Evolutionary conservation across 37 sponge, comb jelly and placozoan species (phyloP).

Genomic region (Cliona cf. orientalis): DNA sequence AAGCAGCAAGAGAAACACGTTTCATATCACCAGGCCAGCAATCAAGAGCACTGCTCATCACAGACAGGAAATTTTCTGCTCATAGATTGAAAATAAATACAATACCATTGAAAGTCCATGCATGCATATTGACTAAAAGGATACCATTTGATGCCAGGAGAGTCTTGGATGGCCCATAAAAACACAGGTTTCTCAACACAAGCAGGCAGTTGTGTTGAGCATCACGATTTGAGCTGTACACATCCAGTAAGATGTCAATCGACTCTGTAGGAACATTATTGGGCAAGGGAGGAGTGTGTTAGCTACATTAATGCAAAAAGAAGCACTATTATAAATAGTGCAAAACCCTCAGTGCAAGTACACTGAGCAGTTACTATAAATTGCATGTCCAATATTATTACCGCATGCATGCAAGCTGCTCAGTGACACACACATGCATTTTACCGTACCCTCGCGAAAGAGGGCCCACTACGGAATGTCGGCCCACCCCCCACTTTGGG

Average conservation of each 20-base stretch:
- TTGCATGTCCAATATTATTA: no score
- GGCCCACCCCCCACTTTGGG: no score
- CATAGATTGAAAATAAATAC: no score
- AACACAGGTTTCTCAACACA: conserved; percentile 67
- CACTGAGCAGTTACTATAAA: background rate
- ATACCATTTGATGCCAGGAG: conserved; percentile 63
- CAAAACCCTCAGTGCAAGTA: background rate
- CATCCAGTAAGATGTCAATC: conserved; percentile 57
- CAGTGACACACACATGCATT: no score
- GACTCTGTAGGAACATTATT: conserved; percentile 30
- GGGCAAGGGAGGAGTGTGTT: no score
- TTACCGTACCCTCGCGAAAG: no score
- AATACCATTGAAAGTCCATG: no score
- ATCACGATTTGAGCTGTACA: conserved; percentile 16
- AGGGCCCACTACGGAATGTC: no score
- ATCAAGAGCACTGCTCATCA: conserved; percentile 27
- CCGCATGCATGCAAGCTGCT: no score
- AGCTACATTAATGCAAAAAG: no score
- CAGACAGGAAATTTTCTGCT: conserved; percentile 21
- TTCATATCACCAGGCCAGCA: conserved; percentile 3
- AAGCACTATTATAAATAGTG: no score
- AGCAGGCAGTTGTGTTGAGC: conserved; percentile 23
- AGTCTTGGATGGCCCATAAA: conserved; percentile 71
- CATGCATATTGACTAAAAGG: no score
- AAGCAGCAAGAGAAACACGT: conserved; percentile 36